Evolutionary conservation across 2,888 invertebrate genomes (phyloP), one percentile per base, ranked within the genome.

Genomic region (Theretra japonica): DNA sequence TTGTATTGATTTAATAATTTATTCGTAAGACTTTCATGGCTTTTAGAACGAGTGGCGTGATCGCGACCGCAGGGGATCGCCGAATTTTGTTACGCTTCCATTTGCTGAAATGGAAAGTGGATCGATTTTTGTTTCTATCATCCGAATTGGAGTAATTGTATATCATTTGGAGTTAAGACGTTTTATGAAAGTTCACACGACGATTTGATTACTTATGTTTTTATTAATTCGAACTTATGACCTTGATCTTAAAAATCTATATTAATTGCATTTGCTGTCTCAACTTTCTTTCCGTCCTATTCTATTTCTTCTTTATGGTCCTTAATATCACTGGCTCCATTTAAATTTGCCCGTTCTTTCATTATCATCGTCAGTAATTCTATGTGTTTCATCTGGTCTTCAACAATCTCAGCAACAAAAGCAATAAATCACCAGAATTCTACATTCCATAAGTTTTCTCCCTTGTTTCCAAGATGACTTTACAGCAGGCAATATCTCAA

Each of bases 91-190:
- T 65, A 65, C 65, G 65, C 65, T 65, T 62, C 21, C 41, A 21
- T 65, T 65, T 41, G 21, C 23, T 48, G 48, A 65, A 65, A 65
- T 65, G 65, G 65, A 65, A 65, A 65, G 65, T 65, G 65, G 48
- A 48, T 48, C 48, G 17, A 17, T 17, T 60, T 33, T 60, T 33
- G 41, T 65, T 48, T 41, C 15, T 15, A 23, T 15, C 6, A 17
- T 48, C 48, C 17, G 6, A 41, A 65, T 65, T 65, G 65, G 65
- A 65, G 17, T 48, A 65, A 25, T 58, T 58, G 25, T n/a, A 58
- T n/a, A 58, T 15, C 15, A 25, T 25, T 58, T 25, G 25, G 17
- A 25, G 17, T 17, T 17, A 25, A n/a, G 3, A 15, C 15, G 11
- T 15, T 41, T 53, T 4, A 53, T 53, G 53, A 53, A 53, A 53